Conservation (phyloP, 2,797 vertebrate species). For the Molothrus aeneus region DNA sequence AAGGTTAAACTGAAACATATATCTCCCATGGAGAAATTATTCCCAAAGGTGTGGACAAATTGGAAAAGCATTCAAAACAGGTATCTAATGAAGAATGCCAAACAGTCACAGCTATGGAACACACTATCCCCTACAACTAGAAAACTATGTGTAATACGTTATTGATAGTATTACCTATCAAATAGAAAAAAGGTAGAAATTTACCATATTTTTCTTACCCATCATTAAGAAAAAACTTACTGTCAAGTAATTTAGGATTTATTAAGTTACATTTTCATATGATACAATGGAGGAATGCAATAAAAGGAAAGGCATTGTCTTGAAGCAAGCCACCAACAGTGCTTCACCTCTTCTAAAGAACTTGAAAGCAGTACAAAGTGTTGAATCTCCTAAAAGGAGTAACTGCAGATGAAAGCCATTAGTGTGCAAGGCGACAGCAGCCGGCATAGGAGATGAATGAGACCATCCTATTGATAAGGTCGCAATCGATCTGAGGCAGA, state of each 20-base stretch:
- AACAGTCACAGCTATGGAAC: background rate
- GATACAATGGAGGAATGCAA: background rate
- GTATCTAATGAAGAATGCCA: background rate
- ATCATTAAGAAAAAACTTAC: background rate
- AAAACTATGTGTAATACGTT: background rate
- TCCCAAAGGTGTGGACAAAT: background rate
- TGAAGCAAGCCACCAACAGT: background rate
- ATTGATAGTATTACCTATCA: background rate
- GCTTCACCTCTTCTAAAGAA: constrained; percentile 12
- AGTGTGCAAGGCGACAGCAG: constrained; percentile 68
- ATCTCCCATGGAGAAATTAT: background rate
- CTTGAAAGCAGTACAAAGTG: constrained; percentile 40
- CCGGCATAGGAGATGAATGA: constrained; percentile 85
- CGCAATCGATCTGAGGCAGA: constrained; percentile 85
- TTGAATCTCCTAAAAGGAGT: constrained; percentile 48
- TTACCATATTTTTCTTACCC: background rate
- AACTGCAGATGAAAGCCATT: constrained; percentile 60
- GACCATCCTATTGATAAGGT: constrained; percentile 88
- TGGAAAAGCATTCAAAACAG: background rate
- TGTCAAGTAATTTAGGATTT: background rate
- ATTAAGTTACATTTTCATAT: background rate
- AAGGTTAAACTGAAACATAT: background rate
- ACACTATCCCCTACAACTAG: background rate
- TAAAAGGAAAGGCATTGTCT: background rate
- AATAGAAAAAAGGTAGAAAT: background rate